Percentiles rank a stretch among this genome's conserved stretches.
Conservation (phyloP, 1,140 invertebrate genomes). For the Aphaenogaster ashmeadi region DNA sequence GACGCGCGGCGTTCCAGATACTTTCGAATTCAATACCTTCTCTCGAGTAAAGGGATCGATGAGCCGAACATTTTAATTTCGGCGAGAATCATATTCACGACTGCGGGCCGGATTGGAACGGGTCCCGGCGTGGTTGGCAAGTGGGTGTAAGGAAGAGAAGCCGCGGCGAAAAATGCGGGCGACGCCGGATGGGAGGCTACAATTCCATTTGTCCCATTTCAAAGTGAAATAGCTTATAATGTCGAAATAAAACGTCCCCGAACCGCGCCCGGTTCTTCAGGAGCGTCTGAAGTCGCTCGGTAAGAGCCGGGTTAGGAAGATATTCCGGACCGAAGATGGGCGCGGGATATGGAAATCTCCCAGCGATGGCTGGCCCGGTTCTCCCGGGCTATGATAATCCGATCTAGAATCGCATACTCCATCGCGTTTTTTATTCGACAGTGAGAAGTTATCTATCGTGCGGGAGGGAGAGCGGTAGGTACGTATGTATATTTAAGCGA, state of each 20-base stretch:
- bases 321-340: constrained; percentile 61
- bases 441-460: constrained; percentile 37
- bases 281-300: constrained; percentile 61
- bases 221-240: constrained; percentile 83
- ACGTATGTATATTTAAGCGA: not conserved
- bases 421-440: constrained; percentile 50
- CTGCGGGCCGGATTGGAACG: constrained; percentile 58
- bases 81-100: constrained; percentile 72
- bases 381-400: constrained; percentile 65
- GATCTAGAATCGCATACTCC: constrained; percentile 63
- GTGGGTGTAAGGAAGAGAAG: constrained; percentile 16
- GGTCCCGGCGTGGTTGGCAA: constrained; percentile 44
- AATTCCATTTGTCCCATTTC: constrained; percentile 84
- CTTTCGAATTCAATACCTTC: constrained; percentile 62
- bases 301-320: constrained; percentile 25
- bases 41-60: constrained; percentile 40
- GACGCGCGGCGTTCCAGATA: not conserved
- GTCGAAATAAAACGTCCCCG: constrained; percentile 78
- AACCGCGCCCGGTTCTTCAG: constrained; percentile 50
- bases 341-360: constrained; percentile 71
- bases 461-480: not conserved
- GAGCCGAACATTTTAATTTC: constrained; percentile 72
- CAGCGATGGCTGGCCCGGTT: constrained; percentile 31
- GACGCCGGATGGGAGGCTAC: constrained; percentile 59
- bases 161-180: constrained; percentile 35